Percentiles rank a stretch among this genome's conserved stretches.
Conservation (phyloP, 2,797 vertebrate genomes). For the Parauchenoglanis punctatus region DNA sequence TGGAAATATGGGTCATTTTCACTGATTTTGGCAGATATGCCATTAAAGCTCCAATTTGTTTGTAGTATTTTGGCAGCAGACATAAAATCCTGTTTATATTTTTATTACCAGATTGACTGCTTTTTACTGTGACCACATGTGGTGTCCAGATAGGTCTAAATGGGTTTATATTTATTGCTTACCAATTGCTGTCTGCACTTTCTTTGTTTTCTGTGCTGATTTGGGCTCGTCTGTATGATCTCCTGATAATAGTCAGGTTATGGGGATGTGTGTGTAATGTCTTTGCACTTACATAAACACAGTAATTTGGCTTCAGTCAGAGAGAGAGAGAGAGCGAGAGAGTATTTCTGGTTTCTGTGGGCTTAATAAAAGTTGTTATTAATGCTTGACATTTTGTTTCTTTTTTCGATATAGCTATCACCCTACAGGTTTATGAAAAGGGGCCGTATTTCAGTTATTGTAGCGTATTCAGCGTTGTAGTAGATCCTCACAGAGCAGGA, state of each 20-base stretch:
- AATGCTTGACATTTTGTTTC: background rate
- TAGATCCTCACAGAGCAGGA: background rate
- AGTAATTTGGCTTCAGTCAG: background rate
- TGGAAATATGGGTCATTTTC: conserved; percentile 56
- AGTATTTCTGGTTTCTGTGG: background rate
- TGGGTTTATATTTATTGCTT: background rate
- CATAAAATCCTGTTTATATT: conserved; percentile 13
- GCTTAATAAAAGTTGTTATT: conserved; percentile 1
- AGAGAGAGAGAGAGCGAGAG: background rate
- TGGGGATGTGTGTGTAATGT: background rate
- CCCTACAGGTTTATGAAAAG: background rate
- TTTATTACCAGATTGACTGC: conserved; percentile 18
- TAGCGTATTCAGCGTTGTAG: too few species aligned
- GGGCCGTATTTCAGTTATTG: background rate
- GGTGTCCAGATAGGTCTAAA: background rate
- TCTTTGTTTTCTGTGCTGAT: conserved; percentile 2
- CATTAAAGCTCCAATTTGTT: conserved; percentile 47
- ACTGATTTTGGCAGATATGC: conserved; percentile 50
- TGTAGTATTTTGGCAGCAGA: conserved; percentile 44
- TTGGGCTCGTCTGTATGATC: background rate
- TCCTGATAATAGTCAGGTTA: background rate
- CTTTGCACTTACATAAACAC: conserved; percentile 5
- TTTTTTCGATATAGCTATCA: background rate
- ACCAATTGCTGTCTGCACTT: background rate
- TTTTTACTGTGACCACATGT: conserved; percentile 20